phyloP scores from a whole-genome alignment of 2,797 vertebrate genomes.

The Euthynnus affinis region DNA sequence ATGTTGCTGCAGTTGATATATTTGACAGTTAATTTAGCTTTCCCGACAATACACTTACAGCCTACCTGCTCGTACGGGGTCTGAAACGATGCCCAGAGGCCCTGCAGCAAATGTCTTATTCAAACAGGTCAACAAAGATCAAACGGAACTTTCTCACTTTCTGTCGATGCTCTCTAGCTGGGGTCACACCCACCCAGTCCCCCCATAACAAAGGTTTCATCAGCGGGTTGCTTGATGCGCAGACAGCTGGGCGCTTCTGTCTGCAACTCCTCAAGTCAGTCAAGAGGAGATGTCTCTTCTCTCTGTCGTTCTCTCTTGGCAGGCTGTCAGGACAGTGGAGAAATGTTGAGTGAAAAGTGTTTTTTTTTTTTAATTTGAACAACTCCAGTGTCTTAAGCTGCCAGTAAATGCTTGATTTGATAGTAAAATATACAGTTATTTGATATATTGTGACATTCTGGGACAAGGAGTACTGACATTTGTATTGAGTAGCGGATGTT shows the following conservation, averaged over 20 bases:
- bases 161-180: slow-evolving; percentile 44
- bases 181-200: slow-evolving; percentile 48
- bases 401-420: not conserved
- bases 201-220: slow-evolving; percentile 45
- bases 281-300: no score
- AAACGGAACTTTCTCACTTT: slow-evolving; percentile 78
- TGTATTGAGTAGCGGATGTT: slow-evolving; percentile 38
- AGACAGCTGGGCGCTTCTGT: slow-evolving; percentile 58
- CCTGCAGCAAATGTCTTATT: slow-evolving; percentile 63
- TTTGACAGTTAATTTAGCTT: not conserved
- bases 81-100: not conserved
- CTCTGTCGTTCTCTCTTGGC: no score
- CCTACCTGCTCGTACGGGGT: not conserved
- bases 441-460: not conserved
- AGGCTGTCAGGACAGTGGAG: not conserved
- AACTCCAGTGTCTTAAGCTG: no score
- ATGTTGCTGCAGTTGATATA: no score
- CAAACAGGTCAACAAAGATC: slow-evolving; percentile 71
- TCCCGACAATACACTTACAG: not conserved
- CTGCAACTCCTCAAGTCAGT: not conserved
- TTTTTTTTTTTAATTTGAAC: no score
- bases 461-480: not conserved
- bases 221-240: slow-evolving; percentile 29
- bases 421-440: not conserved
- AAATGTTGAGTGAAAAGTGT: not conserved